Conservation (phyloP, 1,140 invertebrate species). For the Lepidurus packardi region DNA sequence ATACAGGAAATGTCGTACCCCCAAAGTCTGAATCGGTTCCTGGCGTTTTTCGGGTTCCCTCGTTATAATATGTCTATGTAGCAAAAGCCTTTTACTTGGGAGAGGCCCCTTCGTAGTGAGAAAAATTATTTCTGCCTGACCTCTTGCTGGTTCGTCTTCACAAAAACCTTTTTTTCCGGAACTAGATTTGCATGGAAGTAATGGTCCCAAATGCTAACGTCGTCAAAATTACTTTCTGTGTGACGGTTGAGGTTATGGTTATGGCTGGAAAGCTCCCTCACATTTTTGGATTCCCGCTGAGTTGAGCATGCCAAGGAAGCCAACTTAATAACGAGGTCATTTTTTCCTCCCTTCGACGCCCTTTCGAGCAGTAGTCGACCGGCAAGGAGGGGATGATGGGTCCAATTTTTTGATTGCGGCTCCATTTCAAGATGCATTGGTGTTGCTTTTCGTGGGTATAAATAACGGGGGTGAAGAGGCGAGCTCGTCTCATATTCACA, state of each 20-base stretch:
- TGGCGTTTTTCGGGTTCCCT: not conserved
- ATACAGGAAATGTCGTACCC: constrained; percentile 3
- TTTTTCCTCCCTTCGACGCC: not conserved
- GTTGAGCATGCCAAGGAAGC: not conserved
- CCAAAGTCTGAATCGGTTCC: not conserved
- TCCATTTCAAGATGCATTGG: not conserved
- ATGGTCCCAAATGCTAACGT: constrained; percentile 10
- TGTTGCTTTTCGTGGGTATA: not conserved
- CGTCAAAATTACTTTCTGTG: constrained; percentile 9
- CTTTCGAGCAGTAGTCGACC: not conserved
- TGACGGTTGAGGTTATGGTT: not conserved
- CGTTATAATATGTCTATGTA: not conserved
- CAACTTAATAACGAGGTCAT: constrained; percentile 22
- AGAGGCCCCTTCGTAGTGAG: not conserved
- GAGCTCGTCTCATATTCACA: not conserved
- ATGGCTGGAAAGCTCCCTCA: not conserved
- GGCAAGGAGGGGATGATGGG: not conserved
- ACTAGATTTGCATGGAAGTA: constrained; percentile 18
- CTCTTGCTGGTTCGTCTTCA: not conserved
- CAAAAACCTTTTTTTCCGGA: not conserved
- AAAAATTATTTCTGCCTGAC: not conserved
- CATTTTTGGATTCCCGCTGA: not conserved
- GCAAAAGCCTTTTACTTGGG: not conserved
- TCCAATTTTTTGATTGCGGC: not conserved
- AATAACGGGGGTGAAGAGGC: not conserved